These are phyloP conservation scores for Branchipolynoe longqiensis DNA, from an alignment of 2,888 invertebrate species.

Conservation along the genomic window DNA sequence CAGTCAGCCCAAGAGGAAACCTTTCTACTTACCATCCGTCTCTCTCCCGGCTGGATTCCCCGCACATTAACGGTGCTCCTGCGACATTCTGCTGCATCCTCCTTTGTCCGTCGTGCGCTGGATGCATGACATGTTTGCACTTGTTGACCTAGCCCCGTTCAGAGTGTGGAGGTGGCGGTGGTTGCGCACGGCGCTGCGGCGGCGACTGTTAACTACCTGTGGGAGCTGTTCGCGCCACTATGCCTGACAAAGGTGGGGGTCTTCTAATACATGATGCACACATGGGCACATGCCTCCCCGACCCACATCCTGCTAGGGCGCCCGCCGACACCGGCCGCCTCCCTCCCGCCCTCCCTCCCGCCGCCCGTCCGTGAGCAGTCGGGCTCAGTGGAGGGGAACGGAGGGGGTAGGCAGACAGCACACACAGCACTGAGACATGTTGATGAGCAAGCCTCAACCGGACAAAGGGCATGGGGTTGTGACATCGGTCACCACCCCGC, in stretches of 20 bases:
- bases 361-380: conserved; percentile 32
- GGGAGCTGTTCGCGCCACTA: conserved; percentile 41
- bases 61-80: neutral
- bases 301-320: conserved; percentile 42
- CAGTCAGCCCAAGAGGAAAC: neutral
- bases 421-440: conserved; percentile 51
- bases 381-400: conserved; percentile 1
- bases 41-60: neutral
- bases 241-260: conserved; percentile 37
- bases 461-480: conserved; percentile 56
- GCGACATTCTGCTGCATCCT: conserved; percentile 39
- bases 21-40: conserved; percentile 45
- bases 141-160: conserved; percentile 24
- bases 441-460: conserved; percentile 53
- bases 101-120: conserved; percentile 15
- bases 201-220: neutral
- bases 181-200: conserved; percentile 29
- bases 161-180: no score
- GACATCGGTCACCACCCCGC: conserved; percentile 51
- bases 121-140: conserved; percentile 55
- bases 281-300: conserved; percentile 48
- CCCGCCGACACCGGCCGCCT: no score
- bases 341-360: neutral
- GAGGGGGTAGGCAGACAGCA: conserved; percentile 10
- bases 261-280: conserved; percentile 32